These are phyloP conservation scores for Stenichneumon culpator DNA, from an alignment of 2,888 invertebrate genomes.

Conservation along the genomic window DNA sequence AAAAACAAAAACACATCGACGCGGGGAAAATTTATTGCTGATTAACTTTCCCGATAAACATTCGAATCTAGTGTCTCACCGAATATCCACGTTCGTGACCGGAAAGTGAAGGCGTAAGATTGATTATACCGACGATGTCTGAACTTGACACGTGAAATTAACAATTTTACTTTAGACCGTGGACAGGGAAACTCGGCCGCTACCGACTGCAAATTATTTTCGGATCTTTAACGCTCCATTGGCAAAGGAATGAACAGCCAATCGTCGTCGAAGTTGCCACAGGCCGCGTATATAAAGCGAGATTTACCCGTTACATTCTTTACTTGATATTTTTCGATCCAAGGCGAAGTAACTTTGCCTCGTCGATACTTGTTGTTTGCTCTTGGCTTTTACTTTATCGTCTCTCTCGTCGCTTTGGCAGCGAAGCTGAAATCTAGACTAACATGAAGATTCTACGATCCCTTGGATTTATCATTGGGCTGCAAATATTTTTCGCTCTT, in stretches of 20 bases:
- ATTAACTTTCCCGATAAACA: neutral
- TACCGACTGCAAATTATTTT: slow-evolving; percentile 24
- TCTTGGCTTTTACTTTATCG: neutral
- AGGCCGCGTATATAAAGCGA: slow-evolving; percentile 45
- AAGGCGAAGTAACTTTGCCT: neutral
- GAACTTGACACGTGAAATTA: neutral
- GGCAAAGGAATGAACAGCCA: slow-evolving; percentile 33
- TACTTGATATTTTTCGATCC: slow-evolving; percentile 38
- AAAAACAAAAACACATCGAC: too few relatives aligned
- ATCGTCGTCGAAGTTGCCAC: neutral
- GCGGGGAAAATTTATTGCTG: neutral
- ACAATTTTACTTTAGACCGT: neutral
- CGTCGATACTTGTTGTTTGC: neutral
- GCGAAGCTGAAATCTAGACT: neutral
- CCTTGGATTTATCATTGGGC: slow-evolving; percentile 39
- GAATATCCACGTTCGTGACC: neutral
- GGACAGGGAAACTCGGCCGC: neutral
- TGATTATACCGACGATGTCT: neutral
- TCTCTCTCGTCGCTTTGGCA: neutral
- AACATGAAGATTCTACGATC: slow-evolving; percentile 33
- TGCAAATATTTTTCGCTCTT: slow-evolving; percentile 43
- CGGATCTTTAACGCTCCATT: slow-evolving; percentile 44
- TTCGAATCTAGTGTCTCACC: neutral
- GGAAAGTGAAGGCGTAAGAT: neutral
- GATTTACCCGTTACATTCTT: slow-evolving; percentile 12